Evolutionary conservation across 2,113 vertebrate genomes (phyloP).

Genomic region (Cebidichthys violaceus): DNA sequence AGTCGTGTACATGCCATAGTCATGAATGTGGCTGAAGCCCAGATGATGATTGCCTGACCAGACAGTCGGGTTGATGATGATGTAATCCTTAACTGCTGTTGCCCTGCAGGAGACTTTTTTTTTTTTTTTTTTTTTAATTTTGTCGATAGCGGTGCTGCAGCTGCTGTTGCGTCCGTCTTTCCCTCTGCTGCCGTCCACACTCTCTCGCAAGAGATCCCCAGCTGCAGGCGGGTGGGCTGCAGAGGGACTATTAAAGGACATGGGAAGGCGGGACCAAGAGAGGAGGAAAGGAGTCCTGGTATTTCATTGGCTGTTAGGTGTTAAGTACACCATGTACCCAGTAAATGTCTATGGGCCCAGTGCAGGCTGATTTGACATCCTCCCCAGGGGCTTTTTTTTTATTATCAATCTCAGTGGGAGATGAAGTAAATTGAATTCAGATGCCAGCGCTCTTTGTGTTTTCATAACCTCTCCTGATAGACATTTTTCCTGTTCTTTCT

Average conservation of each 20-base stretch:
- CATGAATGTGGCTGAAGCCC: slow-evolving; percentile 28
- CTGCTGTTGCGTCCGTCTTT: not conserved
- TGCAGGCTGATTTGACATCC: not conserved
- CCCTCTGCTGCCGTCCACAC: not conserved
- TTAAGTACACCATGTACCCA: slow-evolving; percentile 61
- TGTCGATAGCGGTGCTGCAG: not conserved
- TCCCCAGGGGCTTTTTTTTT: not conserved
- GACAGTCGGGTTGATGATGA: not conserved
- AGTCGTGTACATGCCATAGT: slow-evolving; percentile 3
- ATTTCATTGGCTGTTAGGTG: slow-evolving; percentile 63
- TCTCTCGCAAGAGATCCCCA: slow-evolving; percentile 3
- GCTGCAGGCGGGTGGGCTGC: not conserved
- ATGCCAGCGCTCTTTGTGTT: not conserved
- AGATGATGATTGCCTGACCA: not conserved
- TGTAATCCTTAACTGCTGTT: slow-evolving; percentile 28
- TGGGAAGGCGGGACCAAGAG: slow-evolving; percentile 44
- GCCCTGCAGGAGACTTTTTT: not conserved
- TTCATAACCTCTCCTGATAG: not conserved
- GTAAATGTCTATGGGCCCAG: not conserved
- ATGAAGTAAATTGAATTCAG: not conserved
- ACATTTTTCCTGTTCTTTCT: not conserved
- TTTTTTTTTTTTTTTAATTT: no score
- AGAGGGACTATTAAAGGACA: slow-evolving; percentile 7
- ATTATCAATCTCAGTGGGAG: not conserved
- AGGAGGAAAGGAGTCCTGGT: not conserved